Evolutionary conservation across 2,113 vertebrate genomes (phyloP).

Genomic region (Jaculus jaculus): DNA sequence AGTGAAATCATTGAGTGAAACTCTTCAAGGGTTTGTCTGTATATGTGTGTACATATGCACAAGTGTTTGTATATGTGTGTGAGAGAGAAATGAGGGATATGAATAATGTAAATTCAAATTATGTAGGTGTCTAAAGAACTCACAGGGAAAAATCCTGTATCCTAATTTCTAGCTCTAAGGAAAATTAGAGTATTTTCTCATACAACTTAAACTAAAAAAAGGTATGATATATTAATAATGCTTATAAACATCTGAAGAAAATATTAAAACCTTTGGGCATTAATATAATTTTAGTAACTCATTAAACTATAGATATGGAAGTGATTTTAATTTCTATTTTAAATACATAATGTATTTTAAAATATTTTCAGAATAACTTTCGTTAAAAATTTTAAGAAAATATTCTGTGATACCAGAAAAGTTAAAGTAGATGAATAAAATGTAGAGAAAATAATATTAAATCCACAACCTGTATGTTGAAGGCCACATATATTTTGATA

Average conservation of each 20-base stretch:
- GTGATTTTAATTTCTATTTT: not conserved
- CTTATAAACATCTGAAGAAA: not conserved
- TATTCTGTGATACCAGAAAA: not conserved
- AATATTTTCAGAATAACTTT: constrained; percentile 33
- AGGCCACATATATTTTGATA: not conserved
- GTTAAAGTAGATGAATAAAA: not conserved
- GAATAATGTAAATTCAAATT: not conserved
- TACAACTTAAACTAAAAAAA: not conserved
- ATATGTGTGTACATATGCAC: no score
- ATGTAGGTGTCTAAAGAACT: not conserved
- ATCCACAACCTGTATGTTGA: not conserved
- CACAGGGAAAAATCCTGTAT: not conserved
- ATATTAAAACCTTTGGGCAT: constrained; percentile 11
- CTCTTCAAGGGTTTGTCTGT: not conserved
- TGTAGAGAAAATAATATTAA: not conserved
- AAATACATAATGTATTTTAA: not conserved
- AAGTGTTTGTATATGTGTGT: not conserved
- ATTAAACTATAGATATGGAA: not conserved
- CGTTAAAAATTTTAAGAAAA: constrained; percentile 19
- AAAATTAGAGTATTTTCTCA: not conserved
- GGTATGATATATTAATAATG: not conserved
- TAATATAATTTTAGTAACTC: constrained; percentile 19
- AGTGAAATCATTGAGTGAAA: not conserved
- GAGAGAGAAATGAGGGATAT: not conserved
- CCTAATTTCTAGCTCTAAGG: not conserved